Evolutionary conservation across 2,797 vertebrate species (phyloP).

Genomic region (Orestias chungarensis): DNA sequence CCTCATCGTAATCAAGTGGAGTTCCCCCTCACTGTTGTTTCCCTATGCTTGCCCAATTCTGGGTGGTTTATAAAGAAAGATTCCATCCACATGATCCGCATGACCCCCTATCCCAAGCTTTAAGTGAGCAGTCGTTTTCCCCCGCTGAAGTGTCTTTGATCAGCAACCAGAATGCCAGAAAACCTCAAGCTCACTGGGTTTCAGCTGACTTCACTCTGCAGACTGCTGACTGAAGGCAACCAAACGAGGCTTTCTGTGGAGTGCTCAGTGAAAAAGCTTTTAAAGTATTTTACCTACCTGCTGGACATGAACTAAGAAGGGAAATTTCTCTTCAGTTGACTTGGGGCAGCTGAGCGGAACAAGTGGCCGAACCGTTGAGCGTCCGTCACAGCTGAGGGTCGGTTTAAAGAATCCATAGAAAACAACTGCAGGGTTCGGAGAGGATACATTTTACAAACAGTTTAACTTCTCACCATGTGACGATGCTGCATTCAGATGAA

Average conservation of each 20-base stretch:
- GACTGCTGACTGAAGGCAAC: background rate
- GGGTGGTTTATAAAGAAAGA: slow-evolving; percentile 31
- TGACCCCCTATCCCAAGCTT: slow-evolving; percentile 35
- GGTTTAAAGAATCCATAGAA: background rate
- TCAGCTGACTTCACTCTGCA: slow-evolving; percentile 24
- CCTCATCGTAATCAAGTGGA: background rate
- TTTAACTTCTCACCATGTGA: background rate
- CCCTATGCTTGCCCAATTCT: slow-evolving; percentile 15
- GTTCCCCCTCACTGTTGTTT: slow-evolving; percentile 1
- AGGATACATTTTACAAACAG: background rate
- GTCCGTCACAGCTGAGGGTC: background rate
- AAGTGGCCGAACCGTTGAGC: background rate
- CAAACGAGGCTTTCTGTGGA: slow-evolving; percentile 12
- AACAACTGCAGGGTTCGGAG: background rate
- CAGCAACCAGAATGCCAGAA: slow-evolving; percentile 29
- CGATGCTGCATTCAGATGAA: background rate
- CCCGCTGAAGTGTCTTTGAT: slow-evolving; percentile 51
- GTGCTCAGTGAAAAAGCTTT: slow-evolving; percentile 22
- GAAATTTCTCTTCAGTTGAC: background rate
- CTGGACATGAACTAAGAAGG: background rate
- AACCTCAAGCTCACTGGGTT: slow-evolving; percentile 27
- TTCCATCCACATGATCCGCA: slow-evolving; percentile 51
- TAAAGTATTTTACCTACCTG: slow-evolving; percentile 29
- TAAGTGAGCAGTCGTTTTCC: slow-evolving; percentile 46
- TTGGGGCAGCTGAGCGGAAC: background rate